Conservation (phyloP, 2,888 invertebrate species). For the Alloplasta piceator region DNA sequence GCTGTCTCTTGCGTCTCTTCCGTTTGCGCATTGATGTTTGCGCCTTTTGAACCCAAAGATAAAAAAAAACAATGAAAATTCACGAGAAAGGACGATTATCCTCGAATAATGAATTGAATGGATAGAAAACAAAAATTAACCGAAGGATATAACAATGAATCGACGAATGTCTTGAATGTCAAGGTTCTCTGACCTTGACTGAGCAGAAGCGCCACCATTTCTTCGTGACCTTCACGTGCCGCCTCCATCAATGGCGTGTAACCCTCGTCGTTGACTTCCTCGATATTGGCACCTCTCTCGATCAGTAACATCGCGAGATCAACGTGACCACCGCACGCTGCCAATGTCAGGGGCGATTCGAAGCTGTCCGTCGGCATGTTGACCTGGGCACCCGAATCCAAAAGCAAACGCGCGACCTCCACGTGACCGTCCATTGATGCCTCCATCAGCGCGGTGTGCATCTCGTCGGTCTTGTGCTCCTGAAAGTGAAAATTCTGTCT, state of each 20-base stretch:
- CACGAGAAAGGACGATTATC: constrained; percentile 11
- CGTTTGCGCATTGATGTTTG: constrained; percentile 98
- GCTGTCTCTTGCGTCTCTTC: constrained; percentile 99
- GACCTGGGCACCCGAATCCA: constrained; percentile 99
- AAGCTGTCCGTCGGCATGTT: constrained; percentile 99
- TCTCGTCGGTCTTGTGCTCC: constrained; percentile 99
- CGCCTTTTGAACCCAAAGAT: constrained; percentile 84
- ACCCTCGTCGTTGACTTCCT: constrained; percentile 99
- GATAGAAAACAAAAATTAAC: not conserved
- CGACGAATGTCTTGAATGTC: not conserved
- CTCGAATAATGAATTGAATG: too few species aligned
- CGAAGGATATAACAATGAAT: not conserved
- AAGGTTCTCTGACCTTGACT: constrained; percentile 88
- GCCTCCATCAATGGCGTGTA: constrained; percentile 99
- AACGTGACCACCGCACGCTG: constrained; percentile 99
- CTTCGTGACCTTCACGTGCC: constrained; percentile 98
- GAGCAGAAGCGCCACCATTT: constrained; percentile 97
- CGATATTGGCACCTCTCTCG: constrained; percentile 98
- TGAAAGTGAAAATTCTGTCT: constrained; percentile 81
- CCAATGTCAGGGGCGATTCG: constrained; percentile 98
- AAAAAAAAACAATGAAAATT: too few species aligned
- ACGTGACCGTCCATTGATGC: constrained; percentile 99
- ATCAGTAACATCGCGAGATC: constrained; percentile 97
- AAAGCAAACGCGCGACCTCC: constrained; percentile 96
- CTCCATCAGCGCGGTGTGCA: constrained; percentile 99